Base-by-base conservation (phyloP, 2,113 vertebrate genomes). In the Zingel zingel region DNA sequence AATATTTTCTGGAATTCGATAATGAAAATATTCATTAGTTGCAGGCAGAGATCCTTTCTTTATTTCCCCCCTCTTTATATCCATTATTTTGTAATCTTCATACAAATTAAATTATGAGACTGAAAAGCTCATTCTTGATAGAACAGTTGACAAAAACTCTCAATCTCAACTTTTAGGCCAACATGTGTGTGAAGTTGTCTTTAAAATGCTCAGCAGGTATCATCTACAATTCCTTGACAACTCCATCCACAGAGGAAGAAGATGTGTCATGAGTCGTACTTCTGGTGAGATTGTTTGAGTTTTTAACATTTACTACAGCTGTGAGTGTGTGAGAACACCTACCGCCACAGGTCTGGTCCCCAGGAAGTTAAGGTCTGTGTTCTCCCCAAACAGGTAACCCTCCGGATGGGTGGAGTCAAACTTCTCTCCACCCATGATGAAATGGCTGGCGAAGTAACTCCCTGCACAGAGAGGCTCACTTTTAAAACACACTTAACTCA, bases 401-500 rank as follows among this genome's bases (percentile, higher is more conserved):
- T 99, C 98, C 0, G 98, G 98, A 77, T 99, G 97, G 1, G 97
- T 97, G 61, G 98, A 99, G 86, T 99, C 98, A 83, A 99, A 99
- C 94, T 99, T 99, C 94, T 99, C 98, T 25, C 98, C 98, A 27
- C 98, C 98, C 98, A 99, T 99, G 87, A 99, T 99, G 94, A 99
- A 99, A 93, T 99, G 98, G 92, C 95, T 99, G 92, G 98, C 98
- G 30, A 99, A 99, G 91, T 99, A 99, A 90, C 96, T 99, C 70
- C 98, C 98, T 99, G 88, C 3, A 93, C 19, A 75, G 14, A 77
- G 16, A n/a, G 5, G 72, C 2, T 25, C 33, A 11, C 8, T n/a
- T 77, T 79, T 0, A 33, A 19, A 19, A 74, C 19, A 58, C 8
- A 36, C 16, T 4, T 30, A 45, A 67, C 12, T 48, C 5, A 61